A percentile compares a stretch with the other conserved stretches of the same genome.
Evolutionary conservation across 1,140 invertebrate genomes (phyloP).

Genomic region (Pinna nobilis): DNA sequence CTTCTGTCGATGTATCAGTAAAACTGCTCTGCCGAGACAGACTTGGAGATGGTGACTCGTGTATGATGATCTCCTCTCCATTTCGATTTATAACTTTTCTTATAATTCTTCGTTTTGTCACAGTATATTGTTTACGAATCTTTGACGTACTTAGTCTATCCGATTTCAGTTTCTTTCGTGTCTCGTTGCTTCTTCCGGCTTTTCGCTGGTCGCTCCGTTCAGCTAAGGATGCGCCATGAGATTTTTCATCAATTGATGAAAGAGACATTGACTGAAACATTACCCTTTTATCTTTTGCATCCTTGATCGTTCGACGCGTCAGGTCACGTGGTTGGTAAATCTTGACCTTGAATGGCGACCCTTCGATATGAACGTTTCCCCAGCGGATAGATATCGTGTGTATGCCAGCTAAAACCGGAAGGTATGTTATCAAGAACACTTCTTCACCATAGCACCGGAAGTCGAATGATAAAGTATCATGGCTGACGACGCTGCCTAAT

Average conservation of each 20-base stretch:
- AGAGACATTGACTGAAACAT: constrained; percentile 49
- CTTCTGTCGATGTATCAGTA: constrained; percentile 53
- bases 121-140: constrained; percentile 55
- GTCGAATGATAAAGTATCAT: constrained; percentile 58
- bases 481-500: constrained; percentile 38
- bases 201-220: neutral
- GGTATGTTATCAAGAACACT: constrained; percentile 62
- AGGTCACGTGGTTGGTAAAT: constrained; percentile 45
- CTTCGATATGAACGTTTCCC: constrained; percentile 57
- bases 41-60: constrained; percentile 56
- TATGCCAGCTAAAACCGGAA: constrained; percentile 59
- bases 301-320: constrained; percentile 15
- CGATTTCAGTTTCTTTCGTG: neutral
- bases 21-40: constrained; percentile 55
- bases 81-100: constrained; percentile 60
- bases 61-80: constrained; percentile 62
- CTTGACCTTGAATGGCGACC: constrained; percentile 66
- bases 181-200: neutral
- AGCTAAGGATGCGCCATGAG: neutral
- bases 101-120: constrained; percentile 60
- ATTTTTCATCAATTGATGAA: constrained; percentile 29
- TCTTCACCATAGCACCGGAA: constrained; percentile 60
- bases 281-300: constrained; percentile 40
- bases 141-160: neutral
- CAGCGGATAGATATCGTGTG: constrained; percentile 60